Evolutionary conservation across 2,888 invertebrate genomes (phyloP), one percentile per base, ranked within the genome.

Genomic region (Bombylius discolor): DNA sequence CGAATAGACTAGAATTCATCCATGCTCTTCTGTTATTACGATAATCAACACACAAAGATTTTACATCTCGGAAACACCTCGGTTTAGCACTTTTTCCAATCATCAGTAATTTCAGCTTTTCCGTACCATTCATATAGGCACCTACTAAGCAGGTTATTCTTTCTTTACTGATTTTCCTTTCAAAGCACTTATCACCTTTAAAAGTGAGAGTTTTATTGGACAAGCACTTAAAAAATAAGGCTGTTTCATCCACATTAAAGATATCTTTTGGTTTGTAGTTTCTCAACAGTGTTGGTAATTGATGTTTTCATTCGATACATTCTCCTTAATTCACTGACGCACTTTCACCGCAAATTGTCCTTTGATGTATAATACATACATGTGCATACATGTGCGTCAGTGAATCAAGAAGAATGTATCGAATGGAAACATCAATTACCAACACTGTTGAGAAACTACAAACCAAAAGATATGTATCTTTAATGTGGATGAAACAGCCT

Each of bases 11-110:
- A 5, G 36, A 52, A 7, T 45, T 49, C 52, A 56, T 56, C 52
- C 52, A 56, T 9, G 56, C 52, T 14, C 12, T 49, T 36, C 45
- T 48, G 44, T 56, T 52, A 5, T 12, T 42, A 12, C 47, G 31
- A 48, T 53, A 53, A 5, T 7, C 11, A 7, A 53, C 53, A 36
- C 47, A 39, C 39, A 53, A 42, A 9, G 8, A 23, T 9, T 23
- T n/a, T 23, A 53, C 23, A 23, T 31, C 60, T 56, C 52, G 52
- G 13, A 66, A 66, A 56, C 66, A 68, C 31, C 65, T 46, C 8
- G 62, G 64, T 6, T 58, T 61, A 57, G 54, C 51, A 48, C 58
- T 39, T 59, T 64, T 64, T 49, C 62, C 64, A 14, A 64, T 66
- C 12, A 64, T 60, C 9, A 67, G 47, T 31, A 63, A 51, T 53